Conservation (phyloP, 2,797 vertebrate genomes). For the Fundulus diaphanus region DNA sequence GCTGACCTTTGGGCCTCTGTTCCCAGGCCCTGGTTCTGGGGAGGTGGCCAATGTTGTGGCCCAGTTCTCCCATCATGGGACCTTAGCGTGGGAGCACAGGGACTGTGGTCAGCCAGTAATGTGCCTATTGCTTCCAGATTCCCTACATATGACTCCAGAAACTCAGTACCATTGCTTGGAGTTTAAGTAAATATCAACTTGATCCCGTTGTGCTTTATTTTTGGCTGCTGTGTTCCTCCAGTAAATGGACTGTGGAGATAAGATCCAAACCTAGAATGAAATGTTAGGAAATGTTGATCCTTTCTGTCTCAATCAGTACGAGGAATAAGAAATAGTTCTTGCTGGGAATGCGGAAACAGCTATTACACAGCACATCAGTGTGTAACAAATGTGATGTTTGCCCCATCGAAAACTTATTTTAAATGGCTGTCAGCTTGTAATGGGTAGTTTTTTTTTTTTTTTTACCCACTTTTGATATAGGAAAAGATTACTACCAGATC, state of each 20-base stretch:
- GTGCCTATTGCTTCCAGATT: constrained; percentile 84
- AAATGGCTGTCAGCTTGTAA: constrained; percentile 31
- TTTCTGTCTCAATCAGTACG: constrained; percentile 37
- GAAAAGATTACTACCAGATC: not conserved
- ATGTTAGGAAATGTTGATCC: constrained; percentile 53
- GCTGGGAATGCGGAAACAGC: constrained; percentile 44
- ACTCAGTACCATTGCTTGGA: constrained; percentile 38
- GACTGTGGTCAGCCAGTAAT: constrained; percentile 73
- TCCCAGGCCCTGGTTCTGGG: constrained; percentile 78
- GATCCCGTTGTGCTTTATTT: constrained; percentile 16
- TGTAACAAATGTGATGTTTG: not conserved
- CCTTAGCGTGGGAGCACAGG: constrained; percentile 68
- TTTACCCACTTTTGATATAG: not conserved
- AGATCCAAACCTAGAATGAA: constrained; percentile 56
- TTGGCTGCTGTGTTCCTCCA: constrained; percentile 42
- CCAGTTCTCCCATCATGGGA: constrained; percentile 77
- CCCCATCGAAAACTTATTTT: constrained; percentile 8
- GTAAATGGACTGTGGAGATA: constrained; percentile 54
- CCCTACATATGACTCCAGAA: constrained; percentile 51
- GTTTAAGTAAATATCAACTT: constrained; percentile 52
- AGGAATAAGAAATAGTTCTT: constrained; percentile 40
- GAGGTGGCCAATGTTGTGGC: constrained; percentile 67
- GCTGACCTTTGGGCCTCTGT: constrained; percentile 66
- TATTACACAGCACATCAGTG: not conserved
- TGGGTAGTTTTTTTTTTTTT: not conserved